phyloP scores from a whole-genome alignment of 2,797 vertebrate genomes.

The Pseudochaenichthys georgianus region DNA sequence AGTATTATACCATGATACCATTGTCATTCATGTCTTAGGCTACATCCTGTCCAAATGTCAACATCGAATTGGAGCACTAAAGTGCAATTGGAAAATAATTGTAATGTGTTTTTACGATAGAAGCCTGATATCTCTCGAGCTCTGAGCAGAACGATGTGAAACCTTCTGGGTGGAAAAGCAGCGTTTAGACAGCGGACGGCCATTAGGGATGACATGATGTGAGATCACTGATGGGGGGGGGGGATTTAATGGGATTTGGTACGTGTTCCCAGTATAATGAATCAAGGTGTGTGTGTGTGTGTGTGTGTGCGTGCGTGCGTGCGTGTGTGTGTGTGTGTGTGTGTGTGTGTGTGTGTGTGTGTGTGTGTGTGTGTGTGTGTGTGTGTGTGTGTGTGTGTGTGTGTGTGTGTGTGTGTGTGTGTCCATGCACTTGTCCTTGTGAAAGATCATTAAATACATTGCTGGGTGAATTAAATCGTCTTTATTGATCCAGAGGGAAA shows the following conservation, averaged over 20 bases:
- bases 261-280: constrained; percentile 54
- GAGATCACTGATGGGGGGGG: constrained; percentile 59
- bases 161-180: constrained; percentile 59
- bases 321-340: too few relatives aligned
- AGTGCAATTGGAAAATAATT: constrained; percentile 22
- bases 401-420: constrained; percentile 19
- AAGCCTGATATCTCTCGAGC: constrained; percentile 31
- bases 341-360: constrained; percentile 15
- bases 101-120: constrained; percentile 35
- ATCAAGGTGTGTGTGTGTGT: constrained; percentile 33
- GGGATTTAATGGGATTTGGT: constrained; percentile 70
- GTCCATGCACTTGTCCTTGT: constrained; percentile 27
- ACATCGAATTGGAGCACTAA: background rate
- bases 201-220: constrained; percentile 74
- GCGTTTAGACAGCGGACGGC: constrained; percentile 56
- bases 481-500: constrained; percentile 54
- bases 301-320: too few relatives aligned
- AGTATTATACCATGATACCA: too few relatives aligned
- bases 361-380: too few relatives aligned
- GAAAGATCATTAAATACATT: constrained; percentile 61
- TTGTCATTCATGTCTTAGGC: too few relatives aligned
- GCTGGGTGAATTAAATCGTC: constrained; percentile 39
- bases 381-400: too few relatives aligned
- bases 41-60: constrained; percentile 6
- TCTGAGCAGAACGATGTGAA: constrained; percentile 43